Percentiles rank a stretch among this genome's conserved stretches.
These are phyloP conservation scores for Scaptomyza montana DNA, from an alignment of 1,140 invertebrate genomes.

Conservation along the genomic window DNA sequence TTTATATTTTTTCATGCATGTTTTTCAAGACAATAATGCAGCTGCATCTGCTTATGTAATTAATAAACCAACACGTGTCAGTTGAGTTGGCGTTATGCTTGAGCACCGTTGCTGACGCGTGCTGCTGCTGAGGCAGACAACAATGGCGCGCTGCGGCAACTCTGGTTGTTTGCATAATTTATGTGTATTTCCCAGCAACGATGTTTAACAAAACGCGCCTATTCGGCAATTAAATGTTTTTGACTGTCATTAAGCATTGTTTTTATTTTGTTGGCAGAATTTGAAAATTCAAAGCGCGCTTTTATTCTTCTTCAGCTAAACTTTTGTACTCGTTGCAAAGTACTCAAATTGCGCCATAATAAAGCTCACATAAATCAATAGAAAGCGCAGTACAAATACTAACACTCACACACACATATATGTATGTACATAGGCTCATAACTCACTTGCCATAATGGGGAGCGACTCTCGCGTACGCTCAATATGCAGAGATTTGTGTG, in stretches of 20 bases:
- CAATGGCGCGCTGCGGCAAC: constrained; percentile 57
- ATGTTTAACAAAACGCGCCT: constrained; percentile 30
- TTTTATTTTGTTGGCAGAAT: constrained; percentile 13
- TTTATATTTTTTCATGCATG: not conserved
- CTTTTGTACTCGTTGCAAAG: constrained; percentile 50
- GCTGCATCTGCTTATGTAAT: constrained; percentile 70
- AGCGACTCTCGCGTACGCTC: constrained; percentile 47
- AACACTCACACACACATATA: constrained; percentile 14
- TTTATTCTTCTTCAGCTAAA: constrained; percentile 26
- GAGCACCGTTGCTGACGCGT: constrained; percentile 58
- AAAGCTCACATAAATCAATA: constrained; percentile 80
- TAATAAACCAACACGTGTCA: constrained; percentile 79
- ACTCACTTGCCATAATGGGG: constrained; percentile 73
- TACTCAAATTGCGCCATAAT: constrained; percentile 76
- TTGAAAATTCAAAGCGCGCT: constrained; percentile 55
- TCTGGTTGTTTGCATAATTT: constrained; percentile 55
- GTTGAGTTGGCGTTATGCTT: constrained; percentile 37
- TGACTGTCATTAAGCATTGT: constrained; percentile 24
- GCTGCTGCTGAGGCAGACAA: constrained; percentile 32
- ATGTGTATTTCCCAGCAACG: constrained; percentile 12
- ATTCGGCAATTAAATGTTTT: constrained; percentile 32
- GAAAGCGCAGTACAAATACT: constrained; percentile 66
- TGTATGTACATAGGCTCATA: constrained; percentile 43
- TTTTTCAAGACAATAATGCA: constrained; percentile 48
- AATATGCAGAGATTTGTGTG: constrained; percentile 77